Evolutionary conservation across 1,140 invertebrate genomes (phyloP), one percentile per base, ranked within the genome.

Genomic region (Drosophila athabasca): DNA sequence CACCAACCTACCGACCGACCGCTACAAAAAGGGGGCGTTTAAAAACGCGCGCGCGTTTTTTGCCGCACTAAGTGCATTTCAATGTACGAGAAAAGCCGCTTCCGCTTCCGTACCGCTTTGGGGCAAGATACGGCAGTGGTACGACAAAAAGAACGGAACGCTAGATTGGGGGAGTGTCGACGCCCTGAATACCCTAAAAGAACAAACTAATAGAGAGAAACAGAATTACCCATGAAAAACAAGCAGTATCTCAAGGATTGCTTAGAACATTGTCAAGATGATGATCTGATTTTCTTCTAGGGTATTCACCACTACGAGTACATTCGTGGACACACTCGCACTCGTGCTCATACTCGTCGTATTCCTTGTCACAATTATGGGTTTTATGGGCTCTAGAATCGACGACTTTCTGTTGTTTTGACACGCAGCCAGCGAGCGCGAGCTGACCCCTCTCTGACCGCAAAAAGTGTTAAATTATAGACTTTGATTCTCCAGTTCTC

Each of bases 391-490:
- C 65, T 39, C 35, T 39, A 13, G 35, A 13, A 54, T 50, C 67
- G 43, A 39, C 67, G 80, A 79, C 73, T 84, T 84, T 80, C 58
- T 82, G 79, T 76, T 90, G 82, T 90, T 90, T 85, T 90, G 87
- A 90, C 87, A 90, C 87, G 87, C 87, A 90, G 87, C 76, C 78
- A 90, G 61, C 75, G 65, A 64, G 22, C 22, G 41, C 62, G 39
- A 52, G 11, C 39, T 35, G 41, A 31, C 45, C 24, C 45, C 55
- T 24, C 19, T 15, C 22, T 48, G 73, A 87, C 82, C 82, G 78
- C 83, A 87, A 78, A 81, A 68, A 78, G 82, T 82, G 83, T 88
- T 88, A 82, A 87, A 87, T 87, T 87, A 87, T 87, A 87, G 82
- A 76, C 84, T 70, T 65, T 67, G 53, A 80, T 53, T 70, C 62